Percentiles rank a stretch among this genome's conserved stretches.
Evolutionary conservation across 2,113 vertebrate species (phyloP).

Genomic region (Columba janthina): DNA sequence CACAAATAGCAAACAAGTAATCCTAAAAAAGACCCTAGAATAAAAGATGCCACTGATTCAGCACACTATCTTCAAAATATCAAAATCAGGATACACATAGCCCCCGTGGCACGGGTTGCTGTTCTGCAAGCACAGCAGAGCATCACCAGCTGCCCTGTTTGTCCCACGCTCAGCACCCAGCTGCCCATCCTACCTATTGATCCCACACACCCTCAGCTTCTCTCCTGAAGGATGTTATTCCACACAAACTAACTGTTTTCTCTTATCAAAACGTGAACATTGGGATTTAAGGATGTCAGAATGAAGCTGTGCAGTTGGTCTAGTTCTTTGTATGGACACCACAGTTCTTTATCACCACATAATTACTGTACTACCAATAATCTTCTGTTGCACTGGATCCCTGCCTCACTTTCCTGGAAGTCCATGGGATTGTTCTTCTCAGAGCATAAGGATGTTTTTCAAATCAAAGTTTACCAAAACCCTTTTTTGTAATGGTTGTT

Average conservation of each 20-base stretch:
- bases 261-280: background rate
- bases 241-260: background rate
- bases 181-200: background rate
- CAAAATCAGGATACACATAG: background rate
- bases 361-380: background rate
- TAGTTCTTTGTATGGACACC: background rate
- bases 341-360: background rate
- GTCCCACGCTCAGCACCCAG: background rate
- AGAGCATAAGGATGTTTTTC: background rate
- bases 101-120: rapidly evolving
- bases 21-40: background rate
- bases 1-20: background rate
- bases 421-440: rapidly evolving
- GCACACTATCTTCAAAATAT: background rate
- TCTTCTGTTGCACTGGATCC: background rate
- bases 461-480: background rate
- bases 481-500: background rate
- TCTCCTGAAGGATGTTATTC: background rate
- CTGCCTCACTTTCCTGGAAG: background rate
- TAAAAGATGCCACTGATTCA: background rate
- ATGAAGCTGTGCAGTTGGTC: background rate
- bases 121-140: background rate
- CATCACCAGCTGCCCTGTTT: no score
- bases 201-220: background rate
- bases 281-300: background rate